Percentiles rank a stretch among this genome's conserved stretches.
These are phyloP conservation scores for Neomonachus schauinslandi DNA, from an alignment of 2,113 vertebrate genomes.

Conservation along the genomic window DNA sequence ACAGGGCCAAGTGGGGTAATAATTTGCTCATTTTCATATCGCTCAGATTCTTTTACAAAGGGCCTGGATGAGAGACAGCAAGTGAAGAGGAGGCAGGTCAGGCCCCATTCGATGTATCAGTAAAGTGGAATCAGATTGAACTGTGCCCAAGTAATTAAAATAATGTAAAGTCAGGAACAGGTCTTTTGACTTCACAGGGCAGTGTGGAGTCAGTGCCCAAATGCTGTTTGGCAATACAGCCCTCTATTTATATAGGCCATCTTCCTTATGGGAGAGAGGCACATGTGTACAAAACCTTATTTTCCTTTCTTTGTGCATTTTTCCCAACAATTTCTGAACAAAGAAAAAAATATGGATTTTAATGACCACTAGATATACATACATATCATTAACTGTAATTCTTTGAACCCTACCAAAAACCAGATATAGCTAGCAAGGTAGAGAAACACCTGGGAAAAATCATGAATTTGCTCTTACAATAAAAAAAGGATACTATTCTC, in stretches of 20 bases:
- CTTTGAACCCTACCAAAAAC: neutral
- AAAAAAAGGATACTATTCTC: conserved; percentile 15
- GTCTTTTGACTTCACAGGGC: neutral
- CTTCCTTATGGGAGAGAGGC: neutral
- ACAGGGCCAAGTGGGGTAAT: neutral
- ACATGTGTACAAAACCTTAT: neutral
- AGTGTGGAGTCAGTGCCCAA: neutral
- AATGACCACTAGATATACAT: neutral
- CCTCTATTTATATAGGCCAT: neutral
- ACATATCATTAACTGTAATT: neutral
- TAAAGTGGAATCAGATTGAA: neutral
- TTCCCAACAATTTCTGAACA: neutral
- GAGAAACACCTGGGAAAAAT: conserved; percentile 29
- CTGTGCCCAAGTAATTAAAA: neutral
- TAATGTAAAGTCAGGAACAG: neutral
- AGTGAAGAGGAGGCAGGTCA: neutral
- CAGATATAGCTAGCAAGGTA: neutral
- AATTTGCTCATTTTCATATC: conserved; percentile 28
- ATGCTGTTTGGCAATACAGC: neutral
- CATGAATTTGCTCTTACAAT: conserved; percentile 1
- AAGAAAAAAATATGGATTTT: conserved; percentile 25
- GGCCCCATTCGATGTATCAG: too few relatives aligned
- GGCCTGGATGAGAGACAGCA: neutral
- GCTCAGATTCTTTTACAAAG: neutral
- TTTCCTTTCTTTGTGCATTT: neutral